A percentile compares a stretch with the other conserved stretches of the same genome.
Evolutionary conservation across 64 coral and sea anemone species (phyloP).

Genomic region (Stichodactyla helianthus): DNA sequence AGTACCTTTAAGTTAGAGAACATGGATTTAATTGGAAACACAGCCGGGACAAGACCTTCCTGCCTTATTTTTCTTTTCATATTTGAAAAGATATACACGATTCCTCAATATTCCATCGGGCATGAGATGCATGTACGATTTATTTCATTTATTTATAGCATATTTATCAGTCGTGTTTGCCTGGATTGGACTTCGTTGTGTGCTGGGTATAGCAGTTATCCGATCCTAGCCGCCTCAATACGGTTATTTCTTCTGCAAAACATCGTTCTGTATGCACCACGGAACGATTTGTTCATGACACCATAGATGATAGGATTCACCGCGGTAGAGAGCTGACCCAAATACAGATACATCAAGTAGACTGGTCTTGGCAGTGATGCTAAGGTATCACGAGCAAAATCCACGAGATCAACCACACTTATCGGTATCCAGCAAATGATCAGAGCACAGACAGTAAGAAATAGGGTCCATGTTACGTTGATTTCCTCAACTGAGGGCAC

Average conservation of each 20-base stretch:
- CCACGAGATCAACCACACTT: neutral
- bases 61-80: too few relatives aligned
- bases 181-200: neutral
- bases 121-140: too few relatives aligned
- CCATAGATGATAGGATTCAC: conserved; percentile 19
- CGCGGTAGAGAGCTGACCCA: neutral
- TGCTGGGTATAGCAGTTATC: neutral
- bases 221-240: neutral
- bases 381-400: neutral
- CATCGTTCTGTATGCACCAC: neutral
- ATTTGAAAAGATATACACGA: too few relatives aligned
- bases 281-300: conserved; percentile 7
- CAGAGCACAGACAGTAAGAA: neutral
- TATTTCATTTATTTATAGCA: neutral
- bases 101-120: too few relatives aligned
- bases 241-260: neutral
- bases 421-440: conserved; percentile 6
- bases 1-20: too few relatives aligned
- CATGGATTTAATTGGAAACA: too few relatives aligned
- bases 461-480: conserved; percentile 12
- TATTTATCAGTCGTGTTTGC: neutral
- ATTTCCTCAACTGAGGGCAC: conserved; percentile 9
- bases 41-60: too few relatives aligned
- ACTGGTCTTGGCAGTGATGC: neutral
- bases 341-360: neutral